Percentiles rank a stretch among this genome's conserved stretches.
phyloP scores from a whole-genome alignment of 2,888 invertebrate genomes.

The Acrobasis consociella region DNA sequence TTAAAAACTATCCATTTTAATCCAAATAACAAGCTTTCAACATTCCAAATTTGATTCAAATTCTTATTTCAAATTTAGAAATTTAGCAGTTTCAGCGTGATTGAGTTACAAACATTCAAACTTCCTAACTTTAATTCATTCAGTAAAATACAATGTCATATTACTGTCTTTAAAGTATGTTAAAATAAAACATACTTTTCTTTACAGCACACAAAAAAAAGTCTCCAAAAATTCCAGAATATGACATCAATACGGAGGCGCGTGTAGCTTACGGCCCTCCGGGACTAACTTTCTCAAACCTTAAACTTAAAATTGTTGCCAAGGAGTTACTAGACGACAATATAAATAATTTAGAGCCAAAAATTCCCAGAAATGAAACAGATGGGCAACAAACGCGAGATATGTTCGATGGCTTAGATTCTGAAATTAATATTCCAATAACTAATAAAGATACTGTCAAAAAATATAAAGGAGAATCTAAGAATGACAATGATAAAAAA shows the following conservation, averaged over 20 bases:
- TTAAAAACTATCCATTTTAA: no score
- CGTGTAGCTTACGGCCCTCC: constrained; percentile 48
- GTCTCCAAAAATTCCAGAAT: constrained; percentile 26
- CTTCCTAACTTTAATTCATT: no score
- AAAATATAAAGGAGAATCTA: constrained; percentile 5
- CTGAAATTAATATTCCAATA: constrained; percentile 39
- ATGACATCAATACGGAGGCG: constrained; percentile 30
- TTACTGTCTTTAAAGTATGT: no score
- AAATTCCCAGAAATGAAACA: constrained; percentile 25
- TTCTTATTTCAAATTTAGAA: no score
- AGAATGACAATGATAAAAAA: background rate
- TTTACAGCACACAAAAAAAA: constrained; percentile 3
- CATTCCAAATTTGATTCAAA: no score
- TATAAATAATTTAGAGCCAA: constrained; percentile 21
- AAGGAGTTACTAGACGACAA: constrained; percentile 23
- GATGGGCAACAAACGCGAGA: constrained; percentile 25
- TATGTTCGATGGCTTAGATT: constrained; percentile 42
- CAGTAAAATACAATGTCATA: no score
- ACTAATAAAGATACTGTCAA: constrained; percentile 31
- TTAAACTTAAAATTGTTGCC: constrained; percentile 34
- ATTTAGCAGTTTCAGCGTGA: no score
- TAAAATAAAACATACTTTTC: background rate
- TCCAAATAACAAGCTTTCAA: no score
- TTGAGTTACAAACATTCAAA: no score
- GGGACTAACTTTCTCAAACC: constrained; percentile 32